Conservation (phyloP, 2,888 invertebrate species). For the Macrosoma leucophasiata region DNA sequence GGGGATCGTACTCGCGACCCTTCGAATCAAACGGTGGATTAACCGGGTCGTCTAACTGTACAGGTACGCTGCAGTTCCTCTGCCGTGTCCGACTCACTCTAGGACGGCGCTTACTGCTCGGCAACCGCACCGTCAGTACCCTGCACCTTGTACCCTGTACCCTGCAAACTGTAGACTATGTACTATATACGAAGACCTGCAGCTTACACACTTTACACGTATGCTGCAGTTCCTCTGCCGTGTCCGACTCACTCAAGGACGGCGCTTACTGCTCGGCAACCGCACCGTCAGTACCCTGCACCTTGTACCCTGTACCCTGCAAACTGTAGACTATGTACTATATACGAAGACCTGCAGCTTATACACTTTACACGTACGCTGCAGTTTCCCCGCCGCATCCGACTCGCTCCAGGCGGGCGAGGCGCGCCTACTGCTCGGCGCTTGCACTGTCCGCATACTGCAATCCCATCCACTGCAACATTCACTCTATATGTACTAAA, state of each 20-base stretch:
- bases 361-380: slow-evolving; percentile 88
- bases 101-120: slow-evolving; percentile 93
- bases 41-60: too few relatives aligned
- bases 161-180: too few relatives aligned
- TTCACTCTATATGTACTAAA: too few relatives aligned
- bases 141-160: too few relatives aligned
- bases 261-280: slow-evolving; percentile 91
- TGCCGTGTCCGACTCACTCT: slow-evolving; percentile 87
- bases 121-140: slow-evolving; percentile 74
- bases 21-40: too few relatives aligned
- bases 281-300: slow-evolving; percentile 60
- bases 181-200: too few relatives aligned
- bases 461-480: too few relatives aligned
- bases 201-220: slow-evolving; percentile 87
- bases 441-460: slow-evolving; percentile 55
- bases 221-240: slow-evolving; percentile 81
- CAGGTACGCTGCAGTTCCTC: slow-evolving; percentile 85
- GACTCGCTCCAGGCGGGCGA: slow-evolving; percentile 96
- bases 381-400: slow-evolving; percentile 81
- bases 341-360: slow-evolving; percentile 80
- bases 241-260: slow-evolving; percentile 91
- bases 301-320: too few relatives aligned
- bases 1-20: too few relatives aligned
- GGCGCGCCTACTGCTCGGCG: slow-evolving; percentile 92
- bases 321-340: too few relatives aligned